Base-by-base conservation (phyloP, 1,140 invertebrate species). In the Lordiphosa clarofinis region DNA sequence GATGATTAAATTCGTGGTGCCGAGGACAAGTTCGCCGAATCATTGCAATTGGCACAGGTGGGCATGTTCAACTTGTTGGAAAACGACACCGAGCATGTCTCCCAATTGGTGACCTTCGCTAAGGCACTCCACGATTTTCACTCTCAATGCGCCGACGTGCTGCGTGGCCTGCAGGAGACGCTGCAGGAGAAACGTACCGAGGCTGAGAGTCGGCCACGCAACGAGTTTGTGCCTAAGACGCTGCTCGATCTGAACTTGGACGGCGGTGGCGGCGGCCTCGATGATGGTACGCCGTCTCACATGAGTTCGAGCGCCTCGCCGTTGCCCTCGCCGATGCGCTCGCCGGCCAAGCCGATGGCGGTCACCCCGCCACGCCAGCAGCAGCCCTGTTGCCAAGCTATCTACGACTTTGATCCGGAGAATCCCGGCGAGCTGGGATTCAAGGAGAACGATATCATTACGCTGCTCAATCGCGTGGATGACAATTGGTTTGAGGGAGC, bases 11-110 rank as follows among this genome's bases (percentile, higher is more conserved):
- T 99, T 87, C 94, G 94, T 86, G 93, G 96, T 89, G 97, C 98
- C 3, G 98, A 99, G 91, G 98, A 99, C 76, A 99, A 99, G 91
- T 99, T 99, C 90, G 98, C 97, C 37, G 98, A 99, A 90, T 99
- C 98, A 50, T 94, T 99, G 58, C 95, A 96, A 87, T 92, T 98
- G 62, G 96, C 98, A 56, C 97, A 98, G 91, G 95, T 97, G 92
- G 97, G 98, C 89, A 99, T 99, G 98, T 96, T 96, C 90, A 99
- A 99, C 91, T 92, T 99, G 67, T 92, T 99, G 65, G 97, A 98
- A 89, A 99, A 99, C 91, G 98, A 99, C 90, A 98, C 98, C 37
- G 98, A 99, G 90, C 98, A 99, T 92, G 96, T 99, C 50, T 97
- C 97, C 56, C 98, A 99, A 90, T 90, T 99, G 76, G 93, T 94